phyloP scores from a whole-genome alignment of 92 coral and sea anemone genomes.

The Micromussa lordhowensis region DNA sequence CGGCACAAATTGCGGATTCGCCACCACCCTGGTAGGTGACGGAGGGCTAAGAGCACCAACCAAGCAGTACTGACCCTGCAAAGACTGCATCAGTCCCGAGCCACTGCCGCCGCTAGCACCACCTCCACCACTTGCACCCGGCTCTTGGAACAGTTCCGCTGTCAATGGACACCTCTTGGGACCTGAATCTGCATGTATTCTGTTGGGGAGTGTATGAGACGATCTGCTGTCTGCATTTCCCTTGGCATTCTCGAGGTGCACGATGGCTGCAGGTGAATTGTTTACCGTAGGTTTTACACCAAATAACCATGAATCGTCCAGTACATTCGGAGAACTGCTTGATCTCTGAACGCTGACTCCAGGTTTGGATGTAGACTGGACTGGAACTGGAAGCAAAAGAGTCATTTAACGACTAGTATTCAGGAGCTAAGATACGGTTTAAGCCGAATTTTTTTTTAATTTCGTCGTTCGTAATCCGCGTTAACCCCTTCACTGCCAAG shows the following conservation, averaged over 20 bases:
- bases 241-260: neutral
- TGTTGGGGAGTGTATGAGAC: conserved; percentile 34
- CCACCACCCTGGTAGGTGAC: neutral
- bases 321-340: conserved; percentile 2
- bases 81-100: neutral
- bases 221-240: conserved; percentile 5
- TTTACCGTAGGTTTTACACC: neutral
- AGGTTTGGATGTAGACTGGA: neutral
- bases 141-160: conserved; percentile 14
- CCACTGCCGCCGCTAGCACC: conserved; percentile 7
- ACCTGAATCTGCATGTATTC: neutral
- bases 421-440: no score
- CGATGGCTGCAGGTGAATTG: neutral
- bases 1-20: neutral
- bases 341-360: neutral
- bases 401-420: neutral
- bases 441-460: no score
- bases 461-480: neutral
- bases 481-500: no score
- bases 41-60: conserved; percentile 46
- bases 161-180: conserved; percentile 26
- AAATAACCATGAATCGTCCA: conserved; percentile 9
- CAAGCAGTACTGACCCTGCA: conserved; percentile 46
- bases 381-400: neutral
- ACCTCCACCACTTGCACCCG: neutral